Percentiles rank a stretch among this genome's conserved stretches.
Conservation (phyloP, 2,888 invertebrate species). For the Drosophila glabriapex region DNA sequence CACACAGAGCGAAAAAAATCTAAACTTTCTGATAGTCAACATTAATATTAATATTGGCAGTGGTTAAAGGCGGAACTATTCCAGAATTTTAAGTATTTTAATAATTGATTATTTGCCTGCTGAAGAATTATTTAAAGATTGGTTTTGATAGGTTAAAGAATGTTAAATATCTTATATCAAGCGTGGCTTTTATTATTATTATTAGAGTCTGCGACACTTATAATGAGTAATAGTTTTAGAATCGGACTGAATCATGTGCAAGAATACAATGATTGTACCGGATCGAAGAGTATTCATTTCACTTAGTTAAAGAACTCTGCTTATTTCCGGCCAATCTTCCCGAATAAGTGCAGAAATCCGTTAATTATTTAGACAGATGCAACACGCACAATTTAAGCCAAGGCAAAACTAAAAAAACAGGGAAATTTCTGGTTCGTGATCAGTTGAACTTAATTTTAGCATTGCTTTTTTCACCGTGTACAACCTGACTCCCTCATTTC, state of each 20-base stretch:
- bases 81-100: not conserved
- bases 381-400: not conserved
- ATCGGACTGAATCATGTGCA: not conserved
- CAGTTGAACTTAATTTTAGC: not conserved
- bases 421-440: not conserved
- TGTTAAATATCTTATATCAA: not conserved
- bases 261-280: too few species aligned
- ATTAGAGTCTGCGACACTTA: not conserved
- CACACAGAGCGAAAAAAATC: not conserved
- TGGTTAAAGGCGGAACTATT: not conserved
- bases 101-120: not conserved
- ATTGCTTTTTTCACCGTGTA: not conserved
- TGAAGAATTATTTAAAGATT: not conserved
- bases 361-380: not conserved
- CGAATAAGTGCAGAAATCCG: not conserved
- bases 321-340: not conserved
- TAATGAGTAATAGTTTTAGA: not conserved
- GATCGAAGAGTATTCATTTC: not conserved
- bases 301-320: not conserved
- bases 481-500: not conserved
- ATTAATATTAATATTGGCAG: not conserved
- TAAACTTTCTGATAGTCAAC: not conserved
- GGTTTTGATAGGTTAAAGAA: not conserved
- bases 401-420: not conserved
- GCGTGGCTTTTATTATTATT: not conserved